Evolutionary conservation across 1,140 invertebrate genomes (phyloP), one percentile per base, ranked within the genome.

Genomic region (Schlechtendalia chinensis): DNA sequence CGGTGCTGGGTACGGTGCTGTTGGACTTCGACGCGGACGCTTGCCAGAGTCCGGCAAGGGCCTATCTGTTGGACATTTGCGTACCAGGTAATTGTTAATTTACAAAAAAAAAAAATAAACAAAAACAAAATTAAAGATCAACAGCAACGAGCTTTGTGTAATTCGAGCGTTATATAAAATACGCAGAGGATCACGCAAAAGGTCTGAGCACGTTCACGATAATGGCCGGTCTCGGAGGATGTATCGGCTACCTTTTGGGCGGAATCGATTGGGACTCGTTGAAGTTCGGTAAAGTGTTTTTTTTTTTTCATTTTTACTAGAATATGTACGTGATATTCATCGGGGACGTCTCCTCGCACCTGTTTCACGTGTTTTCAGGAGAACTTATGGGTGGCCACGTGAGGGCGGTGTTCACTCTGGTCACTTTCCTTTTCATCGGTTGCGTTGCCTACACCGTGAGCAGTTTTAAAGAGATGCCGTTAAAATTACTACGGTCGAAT

Each of bases 11-110:
- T 16, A 97, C 96, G 0, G 94, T 97, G 45, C 86, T 98, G 14
- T 87, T 98, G 39, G 97, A 98, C 86, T 98, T 98, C 86, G 94
- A 97, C 85, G 96, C 96, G 1, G 96, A 98, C 85, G 95, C 96
- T 47, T 98, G 96, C 83, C 96, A 98, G 86, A 96, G 95, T 84
- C 96, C 97, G 0, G 90, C 94, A 0, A 88, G 96, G 83, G 94
- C 96, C 54, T 98, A 96, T 88, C 88, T 98, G 0, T 88, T 98
- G 14, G 97, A 98, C 84, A 93, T 98, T 19, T 96, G 93, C 58
- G 86, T 96, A 82, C 92, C 94, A 87, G 93, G 93, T 93, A 84
- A 65, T 80, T 29, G 32, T 24, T 58, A 6, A 0, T 16, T 32
- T n/a, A n/a, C n/a, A n/a, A n/a, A n/a, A n/a, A n/a, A n/a, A n/a